These are phyloP conservation scores for Phasia obesa DNA, from an alignment of 2,888 invertebrate genomes.

Conservation along the genomic window DNA sequence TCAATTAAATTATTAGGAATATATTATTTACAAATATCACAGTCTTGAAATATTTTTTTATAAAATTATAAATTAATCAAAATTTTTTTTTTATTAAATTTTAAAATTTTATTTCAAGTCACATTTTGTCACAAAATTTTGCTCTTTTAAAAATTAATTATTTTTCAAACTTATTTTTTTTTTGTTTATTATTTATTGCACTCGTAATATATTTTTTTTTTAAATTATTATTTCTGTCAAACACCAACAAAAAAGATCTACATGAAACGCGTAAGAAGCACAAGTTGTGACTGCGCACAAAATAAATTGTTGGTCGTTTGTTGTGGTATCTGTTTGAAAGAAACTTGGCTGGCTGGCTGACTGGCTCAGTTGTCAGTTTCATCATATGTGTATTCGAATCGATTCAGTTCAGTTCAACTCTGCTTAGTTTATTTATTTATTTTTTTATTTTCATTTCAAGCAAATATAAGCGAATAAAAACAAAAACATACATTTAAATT, in stretches of 20 bases:
- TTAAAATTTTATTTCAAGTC: slow-evolving; percentile 35
- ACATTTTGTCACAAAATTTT: slow-evolving; percentile 71
- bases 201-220: slow-evolving; percentile 36
- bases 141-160: slow-evolving; percentile 40
- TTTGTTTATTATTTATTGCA: background rate
- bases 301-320: slow-evolving; percentile 66
- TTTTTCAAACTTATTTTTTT: slow-evolving; percentile 18
- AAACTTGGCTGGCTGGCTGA: no score
- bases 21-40: slow-evolving; percentile 41
- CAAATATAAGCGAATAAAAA: slow-evolving; percentile 25
- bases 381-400: slow-evolving; percentile 38
- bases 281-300: slow-evolving; percentile 73
- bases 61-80: background rate
- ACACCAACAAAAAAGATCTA: slow-evolving; percentile 57
- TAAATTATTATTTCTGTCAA: slow-evolving; percentile 28
- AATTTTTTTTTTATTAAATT: slow-evolving; percentile 18
- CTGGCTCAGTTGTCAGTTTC: slow-evolving; percentile 57
- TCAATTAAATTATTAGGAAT: slow-evolving; percentile 35
- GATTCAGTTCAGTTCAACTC: slow-evolving; percentile 45
- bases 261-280: slow-evolving; percentile 73
- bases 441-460: no score
- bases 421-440: slow-evolving; percentile 44
- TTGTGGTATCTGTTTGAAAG: slow-evolving; percentile 49
- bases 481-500: slow-evolving; percentile 49
- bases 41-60: slow-evolving; percentile 20